Evolutionary conservation across 1,140 invertebrate genomes (phyloP), one percentile per base, ranked within the genome.

Genomic region (Doryteuthis pealeii): DNA sequence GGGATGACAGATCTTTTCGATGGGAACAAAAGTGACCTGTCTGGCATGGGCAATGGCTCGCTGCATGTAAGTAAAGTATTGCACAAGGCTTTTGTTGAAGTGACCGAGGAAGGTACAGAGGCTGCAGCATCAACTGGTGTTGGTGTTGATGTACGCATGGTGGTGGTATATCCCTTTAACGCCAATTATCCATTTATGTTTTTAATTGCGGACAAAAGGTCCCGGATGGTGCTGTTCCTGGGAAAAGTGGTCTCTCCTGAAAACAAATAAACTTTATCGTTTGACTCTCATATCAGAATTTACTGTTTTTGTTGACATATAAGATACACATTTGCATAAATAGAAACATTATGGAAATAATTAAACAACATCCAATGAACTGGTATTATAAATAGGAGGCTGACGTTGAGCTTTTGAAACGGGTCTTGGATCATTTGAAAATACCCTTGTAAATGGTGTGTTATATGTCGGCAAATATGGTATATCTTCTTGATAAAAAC

Each of bases 141-240:
- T 72, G 67, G 65, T 71, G 80, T 79, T 32, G 70, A 58, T 33
- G 28, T 67, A n/a, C 54, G 58, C 72, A 28, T 35, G 8, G 31
- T 72, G 22, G 22, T 28, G 28, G 6, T 2, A 35, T 40, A 40
- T 10, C 35, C 35, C 14, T 96, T 96, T 85, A 91, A 91, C 6
- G 90, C 90, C 5, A 89, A 94, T 80, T 90, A 90, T 76, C 93
- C 93, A 0, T 94, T 94, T 82, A 45, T 93, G 0, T 93, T 93
- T 84, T 90, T 92, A 73, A 91, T 94, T 26, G 88, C 91, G 72
- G 91, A 94, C 80, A 89, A 90, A 3, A 71, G 86, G 65, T 89
- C 88, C 4, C 90, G 89, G 1, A 86, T 89, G 5, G 89, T 92
- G 31, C 83, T 94, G 5, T 94, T 94, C 85, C 90, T 91, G 80